A percentile compares a stretch with the other conserved stretches of the same genome.
phyloP scores from a whole-genome alignment of 2,888 invertebrate species.

The Gryllus longicercus region DNA sequence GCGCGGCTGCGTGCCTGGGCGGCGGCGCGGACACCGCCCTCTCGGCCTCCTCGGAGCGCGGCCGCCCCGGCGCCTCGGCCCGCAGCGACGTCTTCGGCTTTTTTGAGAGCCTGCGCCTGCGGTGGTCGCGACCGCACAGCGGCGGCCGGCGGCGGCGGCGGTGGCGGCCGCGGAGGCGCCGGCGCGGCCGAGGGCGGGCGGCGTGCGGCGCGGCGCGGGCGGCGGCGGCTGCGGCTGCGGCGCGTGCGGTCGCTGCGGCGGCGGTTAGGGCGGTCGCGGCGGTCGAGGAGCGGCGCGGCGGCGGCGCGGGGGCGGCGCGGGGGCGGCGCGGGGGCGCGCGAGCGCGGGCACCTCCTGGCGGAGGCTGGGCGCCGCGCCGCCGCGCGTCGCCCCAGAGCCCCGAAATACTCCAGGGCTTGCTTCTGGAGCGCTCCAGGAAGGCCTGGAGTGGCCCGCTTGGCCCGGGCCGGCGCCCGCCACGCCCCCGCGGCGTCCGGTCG shows the following conservation, averaged over 20 bases:
- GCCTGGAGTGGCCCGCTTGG: neutral
- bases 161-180: neutral
- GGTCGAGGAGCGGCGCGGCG: neutral
- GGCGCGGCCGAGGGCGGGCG: neutral
- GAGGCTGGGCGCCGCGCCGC: neutral
- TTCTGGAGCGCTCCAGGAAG: neutral
- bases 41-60: no score
- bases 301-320: neutral
- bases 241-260: neutral
- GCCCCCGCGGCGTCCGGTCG: no score
- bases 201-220: neutral
- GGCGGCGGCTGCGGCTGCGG: neutral
- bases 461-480: no score
- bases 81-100: neutral
- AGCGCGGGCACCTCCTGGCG: neutral
- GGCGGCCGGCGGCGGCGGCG: neutral
- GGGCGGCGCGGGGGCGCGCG: neutral
- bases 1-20: no score
- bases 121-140: neutral
- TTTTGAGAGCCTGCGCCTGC: neutral
- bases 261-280: neutral
- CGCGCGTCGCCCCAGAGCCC: neutral
- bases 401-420: slow-evolving; percentile 17
- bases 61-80: neutral
- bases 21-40: no score